Base-by-base conservation (phyloP, 2,888 invertebrate species). In the Rhodophaea formosa region DNA sequence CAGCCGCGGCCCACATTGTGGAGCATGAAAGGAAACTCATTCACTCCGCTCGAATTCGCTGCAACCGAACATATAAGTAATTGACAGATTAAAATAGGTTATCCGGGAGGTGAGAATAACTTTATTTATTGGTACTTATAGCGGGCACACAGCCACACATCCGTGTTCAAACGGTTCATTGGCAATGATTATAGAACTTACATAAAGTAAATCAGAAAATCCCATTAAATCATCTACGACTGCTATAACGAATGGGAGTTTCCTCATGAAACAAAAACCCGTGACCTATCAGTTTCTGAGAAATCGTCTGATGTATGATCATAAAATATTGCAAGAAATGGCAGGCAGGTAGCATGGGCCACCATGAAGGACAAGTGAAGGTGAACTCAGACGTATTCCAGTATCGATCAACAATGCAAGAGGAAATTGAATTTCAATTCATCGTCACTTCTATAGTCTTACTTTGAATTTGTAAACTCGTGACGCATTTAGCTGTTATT, bases 81-180 rank as follows among this genome's bases (percentile, higher is more conserved):
- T 72, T 64, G 61, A 62, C 61, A 62, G 67, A 73, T 75, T 70
- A 65, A 83, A 79, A 79, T 79, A 79, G 80, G 80, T 79, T 80
- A 79, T 65, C 68, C 70, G 68, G 74, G 77, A 73, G 72, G 67
- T 67, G 71, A n/a, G n/a, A 74, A 72, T 74, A 71, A 64, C 67
- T 59, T 65, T 68, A 68, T 47, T 64, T 68, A 47, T 47, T n/a
- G n/a, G n/a, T n/a, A 29, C 14, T 12, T 39, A 12, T 39, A 12
- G 39, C n/a, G n/a, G 39, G 7, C n/a, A 47, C 12, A 30, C 47
- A 47, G n/a, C n/a, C 29, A 58, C 53, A 69, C 70, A 72, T 75
- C 69, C 70, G 72, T 65, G 63, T 70, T 70, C 64, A 70, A 45
- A 39, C 32, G 10, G 75, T 67, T 67, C 65, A 66, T 69, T 63